A percentile compares a stretch with the other conserved stretches of the same genome.
phyloP scores from a whole-genome alignment of 2,797 vertebrate genomes.

The Halcyon chelicuti region DNA sequence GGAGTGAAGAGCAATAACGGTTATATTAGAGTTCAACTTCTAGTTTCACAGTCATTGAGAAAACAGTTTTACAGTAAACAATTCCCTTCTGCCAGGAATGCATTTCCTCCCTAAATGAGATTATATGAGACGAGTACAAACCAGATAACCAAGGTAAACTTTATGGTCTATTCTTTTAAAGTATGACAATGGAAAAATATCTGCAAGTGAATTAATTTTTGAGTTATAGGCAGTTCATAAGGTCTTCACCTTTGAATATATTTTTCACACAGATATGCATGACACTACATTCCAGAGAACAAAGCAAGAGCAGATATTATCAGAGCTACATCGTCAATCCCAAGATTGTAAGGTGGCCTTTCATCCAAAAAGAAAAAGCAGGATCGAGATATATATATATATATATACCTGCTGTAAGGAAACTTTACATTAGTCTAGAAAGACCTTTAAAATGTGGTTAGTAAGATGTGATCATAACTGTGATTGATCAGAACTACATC shows the following conservation, averaged over 20 bases:
- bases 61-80: conserved; percentile 54
- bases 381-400: no score
- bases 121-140: neutral
- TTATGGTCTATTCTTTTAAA: no score
- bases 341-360: neutral
- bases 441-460: neutral
- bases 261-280: neutral
- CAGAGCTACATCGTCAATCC: neutral
- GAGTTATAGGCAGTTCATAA: neutral
- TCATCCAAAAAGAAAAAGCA: neutral
- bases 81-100: conserved; percentile 18
- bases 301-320: neutral
- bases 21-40: neutral
- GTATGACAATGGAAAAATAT: neutral
- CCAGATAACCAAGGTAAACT: neutral
- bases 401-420: neutral
- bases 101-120: neutral
- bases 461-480: neutral
- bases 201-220: neutral
- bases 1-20: neutral
- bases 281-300: neutral
- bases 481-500: neutral
- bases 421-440: neutral
- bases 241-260: neutral
- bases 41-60: conserved; percentile 20